Base-by-base conservation (phyloP, 2,113 vertebrate genomes). In the Pelodiscus sinensis region DNA sequence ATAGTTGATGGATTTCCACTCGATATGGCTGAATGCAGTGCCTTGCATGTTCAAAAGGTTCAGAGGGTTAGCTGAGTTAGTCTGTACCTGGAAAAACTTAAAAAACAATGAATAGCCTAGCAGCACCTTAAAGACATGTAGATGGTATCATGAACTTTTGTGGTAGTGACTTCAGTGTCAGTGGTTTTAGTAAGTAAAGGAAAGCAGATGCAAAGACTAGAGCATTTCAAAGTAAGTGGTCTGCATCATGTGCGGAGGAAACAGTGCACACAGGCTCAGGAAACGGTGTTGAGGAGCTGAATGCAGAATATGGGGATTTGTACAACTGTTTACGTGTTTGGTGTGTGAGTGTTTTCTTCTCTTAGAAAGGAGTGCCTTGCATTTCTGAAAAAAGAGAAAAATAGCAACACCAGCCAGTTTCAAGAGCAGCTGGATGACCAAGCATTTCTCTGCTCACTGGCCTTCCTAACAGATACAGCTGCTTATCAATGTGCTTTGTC, bases 171-270 rank as follows among this genome's bases (percentile, higher is more conserved):
- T 54, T 10, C 52, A 54, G 52, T 54, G 52, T 54, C 52, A 12
- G 10, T 14, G 14, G 52, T 54, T 44, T 44, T 75, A 84, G 78
- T 85, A 73, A 71, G 94, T 86, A 97, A 88, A 93, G 79, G 78
- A 94, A 1, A 77, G 93, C 92, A 9, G 81, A 51, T 90, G 55
- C 56, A 87, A 84, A 86, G 62, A 81, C 84, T 87, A 89, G 79
- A n/a, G 31, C 79, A 90, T 57, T 50, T 88, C 82, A 78, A 7
- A 86, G 73, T 89, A 92, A 94, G 52, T 22, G 90, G 52, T 38
- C 82, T 81, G 84, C 31, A 51, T 93, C 21, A 84, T 71, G 83
- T 81, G 24, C 78, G 50, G 71, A 88, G 84, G 57, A 79, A 93
- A 90, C 68, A 87, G 38, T 77, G 55, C 58, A 79, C 16, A 84